Evolutionary conservation across 2,888 invertebrate genomes (phyloP), one percentile per base, ranked within the genome.

Genomic region (Microctonus brassicae): DNA sequence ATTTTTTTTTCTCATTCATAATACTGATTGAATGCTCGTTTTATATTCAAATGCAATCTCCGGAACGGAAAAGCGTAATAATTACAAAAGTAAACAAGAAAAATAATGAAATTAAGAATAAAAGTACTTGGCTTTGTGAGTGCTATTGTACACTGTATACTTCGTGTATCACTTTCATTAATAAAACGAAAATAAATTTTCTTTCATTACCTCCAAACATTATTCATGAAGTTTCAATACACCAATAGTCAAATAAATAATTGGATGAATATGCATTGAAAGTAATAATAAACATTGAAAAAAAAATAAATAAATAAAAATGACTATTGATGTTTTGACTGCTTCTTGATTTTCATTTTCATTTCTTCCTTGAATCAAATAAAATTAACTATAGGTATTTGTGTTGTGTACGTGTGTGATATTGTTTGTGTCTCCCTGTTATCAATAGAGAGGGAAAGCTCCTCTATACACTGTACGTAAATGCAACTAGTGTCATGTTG

Each of bases 161-260:
- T 83, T 78, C 80, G 76, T 84, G 81, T 82, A 84, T 84, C 82
- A 80, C 47, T 84, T 66, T 83, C 81, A 81, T 82, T 73, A 84
- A 82, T 83, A 84, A 85, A 84, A 77, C 76, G 79, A 81, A 77
- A 82, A 83, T 83, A 84, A 83, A 83, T 81, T 83, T 82, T 83
- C 82, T 84, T 83, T 80, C 75, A 81, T 78, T 77, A 82, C 83
- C 83, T 82, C 79, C 79, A 80, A 79, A 78, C 70, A 63, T 63
- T 36, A 11, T 39, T 26, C 9, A 3, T 3, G n/a, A 39, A 17
- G 17, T n/a, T 20, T 3, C 3, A 6, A 47, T 17, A 47, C 17
- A 1, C n/a, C 47, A 47, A 47, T 47, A n/a, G 17, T 47, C 17
- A n/a, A 47, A 47, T n/a, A 29, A 5, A 3, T 29, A 29, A 29